phyloP scores from a whole-genome alignment of 35 echinoderm and acorn worm genomes.

The Diadema setosum region DNA sequence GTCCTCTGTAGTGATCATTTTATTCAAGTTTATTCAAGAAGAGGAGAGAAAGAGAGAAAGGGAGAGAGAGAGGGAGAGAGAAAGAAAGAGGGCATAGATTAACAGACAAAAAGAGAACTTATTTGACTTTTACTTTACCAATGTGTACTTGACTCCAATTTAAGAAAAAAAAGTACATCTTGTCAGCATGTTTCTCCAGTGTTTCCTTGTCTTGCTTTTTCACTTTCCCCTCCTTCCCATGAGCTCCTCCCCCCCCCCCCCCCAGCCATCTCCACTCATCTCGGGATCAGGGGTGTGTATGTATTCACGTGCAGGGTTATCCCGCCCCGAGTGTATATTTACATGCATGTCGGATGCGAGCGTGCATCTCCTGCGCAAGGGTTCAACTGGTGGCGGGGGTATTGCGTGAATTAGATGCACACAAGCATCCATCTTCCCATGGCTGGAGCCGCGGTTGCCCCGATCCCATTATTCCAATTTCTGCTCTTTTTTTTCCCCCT shows the following conservation, averaged over 20 bases:
- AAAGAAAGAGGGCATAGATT: neutral
- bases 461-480: neutral
- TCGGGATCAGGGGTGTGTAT: neutral
- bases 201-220: neutral
- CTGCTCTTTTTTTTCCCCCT: too few species aligned
- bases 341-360: neutral
- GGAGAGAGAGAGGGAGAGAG: neutral
- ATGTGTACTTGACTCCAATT: neutral
- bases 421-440: neutral
- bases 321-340: neutral
- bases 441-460: neutral
- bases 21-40: neutral
- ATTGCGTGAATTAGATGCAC: neutral
- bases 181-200: neutral
- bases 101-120: neutral
- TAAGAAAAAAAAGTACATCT: too few species aligned
- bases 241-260: neutral
- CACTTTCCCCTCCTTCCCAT: neutral
- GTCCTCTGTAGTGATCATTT: neutral
- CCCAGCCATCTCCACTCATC: neutral
- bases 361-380: neutral
- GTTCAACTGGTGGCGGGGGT: neutral
- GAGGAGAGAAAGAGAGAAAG: neutral
- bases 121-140: neutral
- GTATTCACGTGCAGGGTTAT: neutral